A percentile compares a stretch with the other conserved stretches of the same genome.
These are phyloP conservation scores for Furcula furcula DNA, from an alignment of 2,888 invertebrate genomes.

Conservation along the genomic window DNA sequence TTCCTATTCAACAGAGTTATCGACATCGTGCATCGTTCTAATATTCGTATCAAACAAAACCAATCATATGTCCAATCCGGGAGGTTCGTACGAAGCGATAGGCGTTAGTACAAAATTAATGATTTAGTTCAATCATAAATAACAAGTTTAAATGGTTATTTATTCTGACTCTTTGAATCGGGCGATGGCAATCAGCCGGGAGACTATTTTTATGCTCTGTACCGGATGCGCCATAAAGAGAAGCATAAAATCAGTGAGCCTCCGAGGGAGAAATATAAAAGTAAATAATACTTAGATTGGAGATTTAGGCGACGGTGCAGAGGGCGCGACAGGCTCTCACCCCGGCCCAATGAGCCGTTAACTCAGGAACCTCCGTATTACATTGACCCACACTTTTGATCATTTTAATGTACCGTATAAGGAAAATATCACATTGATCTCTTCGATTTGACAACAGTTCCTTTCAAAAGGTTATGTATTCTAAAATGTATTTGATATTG, in stretches of 20 bases:
- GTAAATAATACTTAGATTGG: constrained; percentile 74
- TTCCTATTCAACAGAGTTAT: too few relatives aligned
- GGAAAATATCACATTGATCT: constrained; percentile 25
- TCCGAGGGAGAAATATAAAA: constrained; percentile 69
- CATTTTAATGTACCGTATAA: constrained; percentile 33
- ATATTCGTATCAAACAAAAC: constrained; percentile 7
- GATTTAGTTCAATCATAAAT: constrained; percentile 51
- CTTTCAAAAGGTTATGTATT: too few relatives aligned
- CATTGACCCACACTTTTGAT: constrained; percentile 47
- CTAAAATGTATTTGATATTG: too few relatives aligned
- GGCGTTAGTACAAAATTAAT: constrained; percentile 37
- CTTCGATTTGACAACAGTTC: too few relatives aligned
- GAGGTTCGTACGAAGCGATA: too few relatives aligned
- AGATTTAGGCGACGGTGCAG: constrained; percentile 54
- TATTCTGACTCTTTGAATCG: constrained; percentile 58
- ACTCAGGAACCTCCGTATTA: constrained; percentile 38
- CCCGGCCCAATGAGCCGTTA: constrained; percentile 49
- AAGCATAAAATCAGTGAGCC: constrained; percentile 74
- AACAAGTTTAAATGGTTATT: constrained; percentile 68
- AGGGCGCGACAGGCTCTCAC: constrained; percentile 38
- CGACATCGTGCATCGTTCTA: not conserved
- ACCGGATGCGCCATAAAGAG: constrained; percentile 73
- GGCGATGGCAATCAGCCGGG: constrained; percentile 69
- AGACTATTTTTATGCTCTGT: constrained; percentile 74
- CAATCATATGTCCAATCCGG: constrained; percentile 31